phyloP scores from a whole-genome alignment of 1,140 invertebrate species.

The Drosophila navojoa region DNA sequence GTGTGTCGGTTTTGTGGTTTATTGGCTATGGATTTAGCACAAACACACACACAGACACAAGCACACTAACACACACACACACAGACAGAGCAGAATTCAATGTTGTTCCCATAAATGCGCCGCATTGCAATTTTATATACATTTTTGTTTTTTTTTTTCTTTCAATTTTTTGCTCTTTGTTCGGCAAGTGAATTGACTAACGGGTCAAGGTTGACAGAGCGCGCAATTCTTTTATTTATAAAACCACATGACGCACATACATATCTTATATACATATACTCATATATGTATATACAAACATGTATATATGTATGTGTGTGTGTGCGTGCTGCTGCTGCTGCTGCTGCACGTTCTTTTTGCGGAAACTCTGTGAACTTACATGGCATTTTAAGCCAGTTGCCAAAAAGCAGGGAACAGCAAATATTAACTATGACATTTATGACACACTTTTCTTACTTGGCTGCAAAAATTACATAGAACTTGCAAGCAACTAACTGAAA shows the following conservation, averaged over 20 bases:
- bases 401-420: constrained; percentile 71
- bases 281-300: background rate
- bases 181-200: constrained; percentile 41
- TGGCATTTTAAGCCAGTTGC: constrained; percentile 56
- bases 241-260: constrained; percentile 41
- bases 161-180: constrained; percentile 36
- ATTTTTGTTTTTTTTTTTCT: constrained; percentile 8
- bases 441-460: constrained; percentile 71
- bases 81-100: constrained; percentile 9
- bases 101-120: constrained; percentile 55
- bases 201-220: constrained; percentile 77
- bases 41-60: background rate
- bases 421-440: constrained; percentile 82
- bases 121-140: constrained; percentile 59
- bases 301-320: constrained; percentile 5
- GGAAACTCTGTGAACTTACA: constrained; percentile 27
- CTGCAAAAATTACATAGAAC: constrained; percentile 47
- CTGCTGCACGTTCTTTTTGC: constrained; percentile 26
- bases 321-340: background rate
- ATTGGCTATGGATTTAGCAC: constrained; percentile 51
- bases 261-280: background rate
- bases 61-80: background rate
- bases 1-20: constrained; percentile 56
- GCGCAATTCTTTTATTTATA: constrained; percentile 70
- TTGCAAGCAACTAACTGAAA: constrained; percentile 42